These are phyloP conservation scores for Lepeophtheirus nordmannii DNA, from an alignment of 2,888 invertebrate species.

Conservation along the genomic window DNA sequence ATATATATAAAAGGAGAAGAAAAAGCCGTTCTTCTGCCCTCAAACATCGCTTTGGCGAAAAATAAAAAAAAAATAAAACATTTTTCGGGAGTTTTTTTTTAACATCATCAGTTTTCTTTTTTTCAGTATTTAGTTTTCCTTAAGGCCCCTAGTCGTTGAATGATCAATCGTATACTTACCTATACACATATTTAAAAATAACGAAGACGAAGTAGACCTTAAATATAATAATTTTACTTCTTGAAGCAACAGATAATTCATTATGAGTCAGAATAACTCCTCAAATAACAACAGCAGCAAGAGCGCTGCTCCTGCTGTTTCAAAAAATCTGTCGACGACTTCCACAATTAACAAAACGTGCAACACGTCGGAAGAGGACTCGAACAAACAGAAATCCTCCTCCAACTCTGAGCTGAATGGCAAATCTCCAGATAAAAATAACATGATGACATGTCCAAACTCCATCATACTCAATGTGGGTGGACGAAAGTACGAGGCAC, in stretches of 20 bases:
- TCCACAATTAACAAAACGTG: neutral
- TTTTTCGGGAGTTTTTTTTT: neutral
- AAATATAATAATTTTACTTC: too few species aligned
- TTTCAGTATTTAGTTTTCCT: neutral
- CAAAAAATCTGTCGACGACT: too few species aligned
- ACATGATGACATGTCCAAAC: neutral
- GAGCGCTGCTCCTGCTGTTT: neutral
- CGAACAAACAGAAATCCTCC: neutral
- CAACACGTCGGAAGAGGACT: neutral
- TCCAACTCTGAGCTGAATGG: neutral
- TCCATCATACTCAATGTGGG: slow-evolving; percentile 17
- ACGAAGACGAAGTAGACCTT: too few species aligned
- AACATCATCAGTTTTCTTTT: too few species aligned
- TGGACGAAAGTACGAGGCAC: slow-evolving; percentile 9
- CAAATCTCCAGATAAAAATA: too few species aligned
- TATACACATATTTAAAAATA: too few species aligned
- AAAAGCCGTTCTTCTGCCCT: slow-evolving; percentile 5
- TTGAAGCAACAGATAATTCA: too few species aligned
- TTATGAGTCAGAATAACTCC: neutral
- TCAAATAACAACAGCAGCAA: neutral
- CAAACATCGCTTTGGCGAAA: slow-evolving; percentile 3
- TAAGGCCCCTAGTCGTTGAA: slow-evolving; percentile 6
- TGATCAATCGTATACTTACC: too few species aligned
- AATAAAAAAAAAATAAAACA: neutral
- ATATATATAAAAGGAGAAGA: neutral